A percentile compares a stretch with the other conserved stretches of the same genome.
phyloP scores from a whole-genome alignment of 2,797 vertebrate species.

The Leptodactylus fallax region DNA sequence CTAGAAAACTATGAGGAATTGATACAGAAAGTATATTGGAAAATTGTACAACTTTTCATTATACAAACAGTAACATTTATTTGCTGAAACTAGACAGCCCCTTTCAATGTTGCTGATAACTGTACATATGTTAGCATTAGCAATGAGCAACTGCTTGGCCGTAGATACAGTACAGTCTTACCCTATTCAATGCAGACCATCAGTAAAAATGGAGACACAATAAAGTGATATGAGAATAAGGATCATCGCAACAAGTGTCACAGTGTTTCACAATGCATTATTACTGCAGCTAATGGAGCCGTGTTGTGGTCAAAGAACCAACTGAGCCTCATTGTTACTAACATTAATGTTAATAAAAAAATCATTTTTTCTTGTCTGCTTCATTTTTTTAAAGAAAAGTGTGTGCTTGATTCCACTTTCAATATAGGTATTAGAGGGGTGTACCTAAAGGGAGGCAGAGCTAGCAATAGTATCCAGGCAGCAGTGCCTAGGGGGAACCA shows the following conservation, averaged over 20 bases:
- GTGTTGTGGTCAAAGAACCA: background rate
- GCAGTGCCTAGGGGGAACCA: background rate
- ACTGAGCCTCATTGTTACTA: slow-evolving; percentile 19
- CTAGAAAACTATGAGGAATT: no score
- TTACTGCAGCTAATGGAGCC: slow-evolving; percentile 3
- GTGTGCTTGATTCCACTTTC: background rate
- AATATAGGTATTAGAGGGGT: background rate
- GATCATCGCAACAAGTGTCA: background rate
- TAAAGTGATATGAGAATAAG: background rate
- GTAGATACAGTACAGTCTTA: background rate
- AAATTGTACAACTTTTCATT: no score
- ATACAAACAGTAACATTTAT: no score
- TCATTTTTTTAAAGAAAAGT: background rate
- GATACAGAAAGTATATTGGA: no score
- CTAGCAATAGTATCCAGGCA: background rate
- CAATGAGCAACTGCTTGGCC: background rate
- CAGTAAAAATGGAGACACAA: background rate
- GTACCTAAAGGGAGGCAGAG: background rate
- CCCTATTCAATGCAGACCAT: background rate
- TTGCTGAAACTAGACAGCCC: no score
- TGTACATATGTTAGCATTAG: slow-evolving; percentile 29
- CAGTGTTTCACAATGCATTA: background rate
- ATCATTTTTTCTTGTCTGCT: background rate
- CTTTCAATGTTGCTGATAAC: background rate
- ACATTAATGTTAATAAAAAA: background rate